Conservation (phyloP, 2,888 invertebrate genomes). For the Crepidodera aurea region DNA sequence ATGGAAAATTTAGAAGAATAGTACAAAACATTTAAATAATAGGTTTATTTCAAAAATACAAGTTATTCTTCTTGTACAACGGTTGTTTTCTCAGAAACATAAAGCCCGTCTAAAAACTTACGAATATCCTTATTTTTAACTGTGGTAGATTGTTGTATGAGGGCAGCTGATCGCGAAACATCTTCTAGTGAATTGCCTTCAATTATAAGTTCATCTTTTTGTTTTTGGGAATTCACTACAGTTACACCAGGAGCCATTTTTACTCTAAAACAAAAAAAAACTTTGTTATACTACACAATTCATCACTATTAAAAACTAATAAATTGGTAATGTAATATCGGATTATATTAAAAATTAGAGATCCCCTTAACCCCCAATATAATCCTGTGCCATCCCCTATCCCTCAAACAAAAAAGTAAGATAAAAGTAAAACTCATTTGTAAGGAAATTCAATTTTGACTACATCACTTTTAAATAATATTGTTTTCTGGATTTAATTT, state of each 20-base stretch:
- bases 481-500: no score
- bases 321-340: no score
- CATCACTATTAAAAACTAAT: no score
- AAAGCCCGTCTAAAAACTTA: slow-evolving; percentile 99
- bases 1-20: no score
- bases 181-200: slow-evolving; percentile 95
- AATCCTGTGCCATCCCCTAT: no score
- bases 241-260: slow-evolving; percentile 96
- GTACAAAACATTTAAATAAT: neutral
- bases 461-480: no score
- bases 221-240: slow-evolving; percentile 89
- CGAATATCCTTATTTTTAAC: slow-evolving; percentile 99
- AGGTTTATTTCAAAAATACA: slow-evolving; percentile 39
- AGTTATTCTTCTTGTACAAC: slow-evolving; percentile 78
- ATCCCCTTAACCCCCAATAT: no score
- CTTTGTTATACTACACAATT: neutral
- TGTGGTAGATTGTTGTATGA: slow-evolving; percentile 98
- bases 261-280: slow-evolving; percentile 69
- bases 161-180: slow-evolving; percentile 97
- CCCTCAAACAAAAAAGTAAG: no score
- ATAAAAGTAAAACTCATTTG: no score
- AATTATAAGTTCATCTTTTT: slow-evolving; percentile 97
- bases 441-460: no score
- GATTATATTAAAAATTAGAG: no score
- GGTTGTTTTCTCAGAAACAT: slow-evolving; percentile 98